Conservation (phyloP, 2,888 invertebrate genomes). For the Arenicola marina region DNA sequence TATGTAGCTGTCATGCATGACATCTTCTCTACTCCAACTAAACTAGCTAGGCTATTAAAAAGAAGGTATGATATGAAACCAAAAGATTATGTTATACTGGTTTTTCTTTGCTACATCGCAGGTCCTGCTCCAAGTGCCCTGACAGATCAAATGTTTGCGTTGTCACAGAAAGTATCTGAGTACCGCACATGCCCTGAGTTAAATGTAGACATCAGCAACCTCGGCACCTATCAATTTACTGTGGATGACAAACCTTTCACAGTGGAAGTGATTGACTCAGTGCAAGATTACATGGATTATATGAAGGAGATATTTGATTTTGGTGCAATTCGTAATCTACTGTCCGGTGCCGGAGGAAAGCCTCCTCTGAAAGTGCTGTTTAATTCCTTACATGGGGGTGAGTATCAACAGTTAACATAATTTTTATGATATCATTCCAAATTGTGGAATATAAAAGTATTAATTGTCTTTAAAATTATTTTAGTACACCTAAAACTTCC, state of each 20-base stretch:
- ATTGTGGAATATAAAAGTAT: too few relatives aligned
- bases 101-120: too few relatives aligned
- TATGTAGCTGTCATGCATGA: too few relatives aligned
- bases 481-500: too few relatives aligned
- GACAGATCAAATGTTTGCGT: constrained; percentile 84
- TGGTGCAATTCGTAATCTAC: constrained; percentile 72
- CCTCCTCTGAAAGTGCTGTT: constrained; percentile 81
- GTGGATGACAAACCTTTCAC: constrained; percentile 62
- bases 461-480: too few relatives aligned
- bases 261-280: constrained; percentile 83
- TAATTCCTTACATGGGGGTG: constrained; percentile 94
- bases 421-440: too few relatives aligned
- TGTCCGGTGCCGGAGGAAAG: constrained; percentile 68
- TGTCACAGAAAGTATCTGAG: constrained; percentile 76
- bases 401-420: too few relatives aligned
- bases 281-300: constrained; percentile 81
- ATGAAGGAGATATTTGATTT: constrained; percentile 99
- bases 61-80: too few relatives aligned
- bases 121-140: constrained; percentile 90
- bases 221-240: constrained; percentile 72
- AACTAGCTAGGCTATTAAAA: too few relatives aligned
- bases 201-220: constrained; percentile 67
- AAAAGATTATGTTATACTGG: too few relatives aligned
- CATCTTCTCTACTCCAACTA: too few relatives aligned
- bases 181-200: constrained; percentile 83